Evolutionary conservation across 2,797 vertebrate genomes (phyloP).

Genomic region (Paguma larvata): DNA sequence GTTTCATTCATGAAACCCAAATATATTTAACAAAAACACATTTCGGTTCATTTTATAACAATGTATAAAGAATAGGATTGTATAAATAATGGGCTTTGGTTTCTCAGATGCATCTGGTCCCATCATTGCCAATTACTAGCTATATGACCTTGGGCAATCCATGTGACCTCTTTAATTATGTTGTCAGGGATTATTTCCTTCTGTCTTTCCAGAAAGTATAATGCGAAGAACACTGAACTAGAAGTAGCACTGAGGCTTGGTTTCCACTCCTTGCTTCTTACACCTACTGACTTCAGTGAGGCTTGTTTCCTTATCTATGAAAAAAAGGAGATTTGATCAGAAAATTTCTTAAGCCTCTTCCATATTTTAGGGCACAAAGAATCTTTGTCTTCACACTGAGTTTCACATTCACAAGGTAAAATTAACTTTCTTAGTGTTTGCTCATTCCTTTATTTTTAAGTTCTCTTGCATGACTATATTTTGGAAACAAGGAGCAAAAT

Average conservation of each 20-base stretch:
- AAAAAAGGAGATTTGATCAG: background rate
- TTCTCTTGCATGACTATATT: background rate
- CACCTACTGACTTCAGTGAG: background rate
- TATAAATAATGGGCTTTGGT: background rate
- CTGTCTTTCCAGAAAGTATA: background rate
- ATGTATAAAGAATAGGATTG: background rate
- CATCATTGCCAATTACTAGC: constrained; percentile 22
- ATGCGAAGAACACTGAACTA: background rate
- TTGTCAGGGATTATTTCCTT: constrained; percentile 73
- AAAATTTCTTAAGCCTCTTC: background rate
- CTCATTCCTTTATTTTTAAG: background rate
- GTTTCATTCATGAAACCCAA: background rate
- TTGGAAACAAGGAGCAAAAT: constrained; percentile 36
- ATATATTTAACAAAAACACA: background rate
- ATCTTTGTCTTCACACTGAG: background rate
- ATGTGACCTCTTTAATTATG: constrained; percentile 69
- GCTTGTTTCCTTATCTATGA: constrained; percentile 21
- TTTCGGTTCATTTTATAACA: constrained; percentile 42
- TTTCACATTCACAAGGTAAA: constrained; percentile 26
- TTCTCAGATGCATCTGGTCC: background rate
- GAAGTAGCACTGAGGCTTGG: background rate
- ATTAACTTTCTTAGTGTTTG: background rate
- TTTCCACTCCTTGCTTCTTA: background rate
- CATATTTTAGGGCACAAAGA: background rate
- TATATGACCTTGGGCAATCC: constrained; percentile 46